Evolutionary conservation across 1,140 invertebrate genomes (phyloP).

Genomic region (Epicauta chinensis): DNA sequence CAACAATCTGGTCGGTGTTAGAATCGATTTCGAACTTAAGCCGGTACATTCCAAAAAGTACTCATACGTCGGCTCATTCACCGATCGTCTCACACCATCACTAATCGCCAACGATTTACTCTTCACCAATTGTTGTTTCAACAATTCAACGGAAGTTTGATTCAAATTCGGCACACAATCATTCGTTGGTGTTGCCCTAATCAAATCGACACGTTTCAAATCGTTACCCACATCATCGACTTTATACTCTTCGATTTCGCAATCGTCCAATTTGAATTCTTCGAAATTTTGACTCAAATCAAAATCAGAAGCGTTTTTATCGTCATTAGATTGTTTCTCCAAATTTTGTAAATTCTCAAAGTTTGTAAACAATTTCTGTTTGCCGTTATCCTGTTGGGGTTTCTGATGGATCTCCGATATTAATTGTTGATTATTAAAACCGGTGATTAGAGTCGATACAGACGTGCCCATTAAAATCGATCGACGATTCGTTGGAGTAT

Average conservation of each 20-base stretch:
- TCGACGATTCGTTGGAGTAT: conserved; percentile 11
- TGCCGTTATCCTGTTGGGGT: conserved; percentile 26
- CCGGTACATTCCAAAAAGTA: conserved; percentile 73
- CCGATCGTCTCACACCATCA: neutral
- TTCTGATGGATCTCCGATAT: conserved; percentile 34
- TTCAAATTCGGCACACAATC: conserved; percentile 27
- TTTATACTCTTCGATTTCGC: conserved; percentile 52
- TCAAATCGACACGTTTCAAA: conserved; percentile 22
- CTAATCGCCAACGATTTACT: conserved; percentile 4
- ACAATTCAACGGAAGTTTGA: conserved; percentile 27
- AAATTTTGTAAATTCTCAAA: conserved; percentile 40
- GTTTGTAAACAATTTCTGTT: conserved; percentile 36
- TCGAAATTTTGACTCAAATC: conserved; percentile 71
- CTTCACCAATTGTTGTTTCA: conserved; percentile 32
- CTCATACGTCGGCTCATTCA: conserved; percentile 51
- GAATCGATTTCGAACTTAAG: conserved; percentile 72
- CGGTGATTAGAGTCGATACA: conserved; percentile 53
- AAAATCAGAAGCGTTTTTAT: conserved; percentile 51
- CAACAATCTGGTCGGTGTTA: conserved; percentile 62
- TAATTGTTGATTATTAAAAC: conserved; percentile 48
- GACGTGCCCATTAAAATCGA: conserved; percentile 49
- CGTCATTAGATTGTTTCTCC: conserved; percentile 32
- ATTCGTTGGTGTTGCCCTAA: conserved; percentile 27
- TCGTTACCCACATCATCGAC: conserved; percentile 8
- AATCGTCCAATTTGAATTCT: conserved; percentile 71